These are phyloP conservation scores for Lampris incognitus DNA, from an alignment of 2,113 vertebrate species.

Conservation along the genomic window DNA sequence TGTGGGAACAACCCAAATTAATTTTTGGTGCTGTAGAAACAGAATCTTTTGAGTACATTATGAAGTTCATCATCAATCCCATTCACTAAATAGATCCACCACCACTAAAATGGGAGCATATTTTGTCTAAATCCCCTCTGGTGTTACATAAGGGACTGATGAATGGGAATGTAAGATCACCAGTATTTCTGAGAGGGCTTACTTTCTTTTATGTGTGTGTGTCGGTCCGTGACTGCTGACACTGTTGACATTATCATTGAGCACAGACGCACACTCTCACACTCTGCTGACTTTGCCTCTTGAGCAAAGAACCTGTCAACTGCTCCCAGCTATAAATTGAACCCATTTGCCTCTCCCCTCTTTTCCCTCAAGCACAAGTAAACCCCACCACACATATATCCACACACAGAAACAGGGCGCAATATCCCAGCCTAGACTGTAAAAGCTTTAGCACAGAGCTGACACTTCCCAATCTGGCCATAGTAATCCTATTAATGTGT, in stretches of 20 bases:
- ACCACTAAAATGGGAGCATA: slow-evolving; percentile 27
- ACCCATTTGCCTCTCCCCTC: slow-evolving; percentile 42
- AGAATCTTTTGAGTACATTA: background rate
- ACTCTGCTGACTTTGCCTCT: slow-evolving; percentile 57
- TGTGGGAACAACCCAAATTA: background rate
- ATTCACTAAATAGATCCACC: slow-evolving; percentile 3
- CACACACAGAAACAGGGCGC: slow-evolving; percentile 39
- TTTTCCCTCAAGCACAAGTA: slow-evolving; percentile 23
- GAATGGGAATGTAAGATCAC: slow-evolving; percentile 54
- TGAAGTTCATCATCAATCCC: background rate
- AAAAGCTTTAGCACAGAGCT: slow-evolving; percentile 72
- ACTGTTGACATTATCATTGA: slow-evolving; percentile 58
- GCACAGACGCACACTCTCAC: slow-evolving; percentile 33
- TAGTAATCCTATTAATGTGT: slow-evolving; percentile 78
- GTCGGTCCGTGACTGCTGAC: slow-evolving; percentile 58
- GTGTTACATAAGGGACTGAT: slow-evolving; percentile 51
- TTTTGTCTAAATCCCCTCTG: slow-evolving; percentile 23
- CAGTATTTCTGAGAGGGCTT: slow-evolving; percentile 54
- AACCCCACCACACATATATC: slow-evolving; percentile 16
- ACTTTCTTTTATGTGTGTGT: slow-evolving; percentile 43
- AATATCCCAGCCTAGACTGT: slow-evolving; percentile 41
- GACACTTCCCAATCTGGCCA: slow-evolving; percentile 75
- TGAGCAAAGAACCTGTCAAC: slow-evolving; percentile 52
- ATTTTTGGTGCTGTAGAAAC: background rate
- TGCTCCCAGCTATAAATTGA: slow-evolving; percentile 49